Percentiles rank a stretch among this genome's conserved stretches.
phyloP scores from a whole-genome alignment of 2,797 vertebrate species.

The Amazona ochrocephala region DNA sequence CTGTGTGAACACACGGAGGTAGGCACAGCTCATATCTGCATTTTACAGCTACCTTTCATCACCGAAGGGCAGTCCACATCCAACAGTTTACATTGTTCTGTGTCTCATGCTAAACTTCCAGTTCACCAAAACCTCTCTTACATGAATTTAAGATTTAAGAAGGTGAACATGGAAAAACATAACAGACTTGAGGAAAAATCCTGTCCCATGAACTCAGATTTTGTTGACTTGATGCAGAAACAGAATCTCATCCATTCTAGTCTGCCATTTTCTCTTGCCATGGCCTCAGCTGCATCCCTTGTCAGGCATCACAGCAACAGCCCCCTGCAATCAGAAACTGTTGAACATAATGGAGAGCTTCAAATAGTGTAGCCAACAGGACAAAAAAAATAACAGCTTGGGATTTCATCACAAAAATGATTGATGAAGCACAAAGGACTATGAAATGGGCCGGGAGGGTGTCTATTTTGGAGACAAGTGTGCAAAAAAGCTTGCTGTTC shows the following conservation, averaged over 20 bases:
- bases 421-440: neutral
- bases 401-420: neutral
- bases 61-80: neutral
- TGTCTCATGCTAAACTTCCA: neutral
- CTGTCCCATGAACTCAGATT: neutral
- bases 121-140: neutral
- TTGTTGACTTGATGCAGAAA: neutral
- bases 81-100: neutral
- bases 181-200: neutral
- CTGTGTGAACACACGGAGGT: neutral
- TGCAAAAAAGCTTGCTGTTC: neutral
- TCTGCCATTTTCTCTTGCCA: neutral
- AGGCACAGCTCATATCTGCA: neutral
- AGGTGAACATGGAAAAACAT: neutral
- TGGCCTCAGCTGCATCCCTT: neutral
- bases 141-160: neutral
- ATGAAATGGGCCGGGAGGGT: neutral
- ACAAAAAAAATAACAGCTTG: neutral
- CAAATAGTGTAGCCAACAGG: neutral
- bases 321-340: neutral
- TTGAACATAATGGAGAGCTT: neutral
- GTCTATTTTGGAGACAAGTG: neutral
- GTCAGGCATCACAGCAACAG: neutral
- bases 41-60: neutral
- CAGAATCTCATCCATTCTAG: neutral